These are phyloP conservation scores for Rotaria socialis DNA, from an alignment of 2,888 invertebrate species.

Conservation along the genomic window DNA sequence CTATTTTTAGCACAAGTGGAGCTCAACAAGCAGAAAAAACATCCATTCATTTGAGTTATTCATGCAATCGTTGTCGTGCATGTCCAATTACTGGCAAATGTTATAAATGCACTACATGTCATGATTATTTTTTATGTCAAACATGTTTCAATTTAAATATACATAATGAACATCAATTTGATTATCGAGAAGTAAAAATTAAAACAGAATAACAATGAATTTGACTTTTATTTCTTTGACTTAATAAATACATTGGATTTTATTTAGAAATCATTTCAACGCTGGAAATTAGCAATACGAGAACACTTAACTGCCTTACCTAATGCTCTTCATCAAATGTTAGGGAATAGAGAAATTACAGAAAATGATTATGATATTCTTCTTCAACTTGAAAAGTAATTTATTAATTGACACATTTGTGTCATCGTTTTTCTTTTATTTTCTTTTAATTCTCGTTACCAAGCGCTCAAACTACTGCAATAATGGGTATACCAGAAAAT, in stretches of 20 bases:
- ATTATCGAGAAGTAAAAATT: constrained; percentile 56
- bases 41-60: constrained; percentile 52
- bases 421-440: background rate
- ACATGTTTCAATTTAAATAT: constrained; percentile 57
- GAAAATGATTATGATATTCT: constrained; percentile 58
- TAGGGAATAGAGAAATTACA: constrained; percentile 55
- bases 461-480: constrained; percentile 48
- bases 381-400: constrained; percentile 56
- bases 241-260: background rate
- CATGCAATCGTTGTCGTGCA: constrained; percentile 53
- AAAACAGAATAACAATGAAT: background rate
- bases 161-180: constrained; percentile 56
- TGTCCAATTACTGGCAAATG: constrained; percentile 56
- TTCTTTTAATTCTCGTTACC: background rate
- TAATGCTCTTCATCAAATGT: constrained; percentile 53
- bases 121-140: constrained; percentile 55
- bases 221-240: background rate
- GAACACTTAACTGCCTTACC: constrained; percentile 54
- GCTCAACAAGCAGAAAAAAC: constrained; percentile 38
- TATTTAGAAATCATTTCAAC: constrained; percentile 49
- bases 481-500: constrained; percentile 53
- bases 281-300: constrained; percentile 55
- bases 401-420: too few species aligned
- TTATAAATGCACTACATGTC: constrained; percentile 56
- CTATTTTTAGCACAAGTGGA: constrained; percentile 21